Percentiles rank a stretch among this genome's conserved stretches.
phyloP scores from a whole-genome alignment of 2,888 invertebrate species.

The Flexamia atlantica region DNA sequence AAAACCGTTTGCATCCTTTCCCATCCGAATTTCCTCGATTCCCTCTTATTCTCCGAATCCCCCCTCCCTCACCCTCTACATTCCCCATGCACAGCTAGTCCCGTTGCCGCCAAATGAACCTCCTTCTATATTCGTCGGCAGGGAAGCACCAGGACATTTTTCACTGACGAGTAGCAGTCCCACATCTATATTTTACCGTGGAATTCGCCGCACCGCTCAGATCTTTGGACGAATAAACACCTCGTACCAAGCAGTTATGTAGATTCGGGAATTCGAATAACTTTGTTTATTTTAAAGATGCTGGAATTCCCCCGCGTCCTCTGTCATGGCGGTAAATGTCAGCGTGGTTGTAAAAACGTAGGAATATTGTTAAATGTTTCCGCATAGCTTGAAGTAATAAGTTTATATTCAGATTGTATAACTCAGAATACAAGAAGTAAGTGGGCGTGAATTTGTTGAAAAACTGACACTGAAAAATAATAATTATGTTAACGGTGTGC shows the following conservation, averaged over 20 bases:
- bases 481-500: no score
- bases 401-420: no score
- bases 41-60: neutral
- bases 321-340: neutral
- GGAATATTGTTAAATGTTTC: no score
- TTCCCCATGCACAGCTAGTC: neutral
- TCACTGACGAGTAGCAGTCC: constrained; percentile 3
- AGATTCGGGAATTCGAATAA: constrained; percentile 34
- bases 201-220: neutral
- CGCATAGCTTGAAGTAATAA: no score
- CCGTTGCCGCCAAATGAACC: constrained; percentile 22
- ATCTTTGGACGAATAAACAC: constrained; percentile 11
- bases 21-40: neutral
- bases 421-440: no score
- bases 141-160: neutral
- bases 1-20: no score
- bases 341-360: neutral
- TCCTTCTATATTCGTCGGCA: neutral
- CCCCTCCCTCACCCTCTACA: neutral
- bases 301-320: neutral
- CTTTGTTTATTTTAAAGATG: constrained; percentile 19
- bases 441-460: no score
- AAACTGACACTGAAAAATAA: no score
- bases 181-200: constrained; percentile 14
- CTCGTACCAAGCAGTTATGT: constrained; percentile 15